Base-by-base conservation (phyloP, 1,140 invertebrate genomes). In the Schlechtendalia chinensis region DNA sequence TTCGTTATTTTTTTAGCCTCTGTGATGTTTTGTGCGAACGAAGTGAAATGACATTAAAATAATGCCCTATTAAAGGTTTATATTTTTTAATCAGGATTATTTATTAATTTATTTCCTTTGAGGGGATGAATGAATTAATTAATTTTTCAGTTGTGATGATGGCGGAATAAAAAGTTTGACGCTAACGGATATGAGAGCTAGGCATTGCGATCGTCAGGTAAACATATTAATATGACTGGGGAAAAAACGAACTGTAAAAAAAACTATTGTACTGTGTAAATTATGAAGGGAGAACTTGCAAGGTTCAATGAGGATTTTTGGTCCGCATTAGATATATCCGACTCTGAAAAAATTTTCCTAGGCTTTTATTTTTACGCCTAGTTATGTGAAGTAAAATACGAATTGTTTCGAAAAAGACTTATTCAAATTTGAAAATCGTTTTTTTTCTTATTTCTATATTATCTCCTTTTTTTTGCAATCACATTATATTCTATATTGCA, bases 41-140 rank as follows among this genome's bases (percentile, higher is more conserved):
- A 56, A 65, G 39, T 69, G 12, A 69, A 65, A 65, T 69, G 14
- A 69, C 22, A 50, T 50, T 17, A 17, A 50, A 47, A 24, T 47
- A 69, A 69, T 27, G 22, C 47, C 8, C 22, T 69, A 69, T 24
- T 47, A 69, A 69, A 12, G 14, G 67, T 24, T 69, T 16, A 5
- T 69, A 47, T 69, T 69, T 69, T 69, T 69, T 69, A 50, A 50
- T 27, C 67, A 24, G 45, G 67, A 69, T 50, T 69, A 69, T 50
- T n/a, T 39, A 50, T 69, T 69, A 50, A 39, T 39, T 39, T 39
- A 4, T 39, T 39, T 39, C 8, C 8, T 39, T 39, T 39, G 24
- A 17, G 45, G 39, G 56, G 2, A 50, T 69, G 19, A 67, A 69
- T 47, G 39, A 69, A 69, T 67, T 67, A 67, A 67, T 69, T 69